These are phyloP conservation scores for Sylvia atricapilla DNA, from an alignment of 2,113 vertebrate species.

Conservation along the genomic window DNA sequence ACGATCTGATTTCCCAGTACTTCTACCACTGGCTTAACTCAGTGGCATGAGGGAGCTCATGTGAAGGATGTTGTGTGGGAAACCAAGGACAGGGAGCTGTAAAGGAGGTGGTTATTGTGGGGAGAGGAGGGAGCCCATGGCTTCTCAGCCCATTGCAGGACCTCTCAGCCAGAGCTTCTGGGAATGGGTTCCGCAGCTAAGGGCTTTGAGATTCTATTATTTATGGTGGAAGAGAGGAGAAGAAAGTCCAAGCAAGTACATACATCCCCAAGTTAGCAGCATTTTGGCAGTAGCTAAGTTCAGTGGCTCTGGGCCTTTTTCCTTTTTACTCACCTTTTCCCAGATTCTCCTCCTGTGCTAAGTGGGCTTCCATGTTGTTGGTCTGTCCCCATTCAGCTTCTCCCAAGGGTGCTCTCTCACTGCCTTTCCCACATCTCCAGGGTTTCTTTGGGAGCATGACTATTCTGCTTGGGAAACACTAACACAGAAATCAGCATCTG, in stretches of 20 bases:
- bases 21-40: not conserved
- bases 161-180: not conserved
- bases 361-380: accelerated
- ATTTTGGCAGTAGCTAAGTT: not conserved
- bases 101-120: not conserved
- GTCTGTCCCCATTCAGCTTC: not conserved
- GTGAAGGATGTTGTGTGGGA: not conserved
- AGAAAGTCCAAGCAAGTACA: not conserved
- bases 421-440: not conserved
- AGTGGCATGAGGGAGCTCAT: accelerated
- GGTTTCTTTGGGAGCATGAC: not conserved
- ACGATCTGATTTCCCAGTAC: not conserved
- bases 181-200: not conserved
- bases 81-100: not conserved
- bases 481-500: not conserved
- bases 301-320: not conserved
- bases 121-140: not conserved
- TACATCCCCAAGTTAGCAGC: not conserved
- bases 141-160: not conserved
- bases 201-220: not conserved
- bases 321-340: not conserved
- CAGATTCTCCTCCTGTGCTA: not conserved
- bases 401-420: not conserved
- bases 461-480: not conserved
- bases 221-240: not conserved